A percentile compares a stretch with the other conserved stretches of the same genome.
Evolutionary conservation across 2,797 vertebrate genomes (phyloP).

Genomic region (Coluber constrictor): DNA sequence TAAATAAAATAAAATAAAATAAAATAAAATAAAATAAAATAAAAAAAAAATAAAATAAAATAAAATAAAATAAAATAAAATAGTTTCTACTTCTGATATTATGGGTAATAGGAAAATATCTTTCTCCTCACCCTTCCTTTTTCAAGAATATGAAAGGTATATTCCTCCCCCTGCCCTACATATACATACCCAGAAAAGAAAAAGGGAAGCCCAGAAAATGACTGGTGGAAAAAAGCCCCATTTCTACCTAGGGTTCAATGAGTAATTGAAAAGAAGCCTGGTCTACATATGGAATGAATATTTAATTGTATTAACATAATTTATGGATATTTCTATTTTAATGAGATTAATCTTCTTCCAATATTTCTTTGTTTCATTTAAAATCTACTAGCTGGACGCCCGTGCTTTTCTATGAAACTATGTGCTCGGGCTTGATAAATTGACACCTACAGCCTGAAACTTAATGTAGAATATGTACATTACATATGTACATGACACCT

Average conservation of each 20-base stretch:
- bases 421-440: too few species aligned
- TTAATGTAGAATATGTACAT: too few species aligned
- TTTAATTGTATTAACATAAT: not conserved
- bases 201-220: not conserved
- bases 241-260: not conserved
- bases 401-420: too few species aligned
- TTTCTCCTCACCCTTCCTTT: not conserved
- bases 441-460: too few species aligned
- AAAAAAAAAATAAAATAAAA: not conserved
- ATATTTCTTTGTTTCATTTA: not conserved
- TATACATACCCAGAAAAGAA: not conserved
- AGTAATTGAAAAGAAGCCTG: not conserved
- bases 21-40: not conserved
- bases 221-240: not conserved
- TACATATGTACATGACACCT: too few species aligned
- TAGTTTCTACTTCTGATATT: not conserved
- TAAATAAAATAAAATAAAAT: not conserved
- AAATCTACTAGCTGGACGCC: too few species aligned
- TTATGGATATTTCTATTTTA: not conserved
- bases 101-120: not conserved
- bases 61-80: not conserved
- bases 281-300: not conserved
- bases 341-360: not conserved
- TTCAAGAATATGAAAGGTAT: not conserved
- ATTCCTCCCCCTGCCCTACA: not conserved